These are phyloP conservation scores for Chaetoderma sp. DNA, from an alignment of 2,888 invertebrate genomes.

Conservation along the genomic window DNA sequence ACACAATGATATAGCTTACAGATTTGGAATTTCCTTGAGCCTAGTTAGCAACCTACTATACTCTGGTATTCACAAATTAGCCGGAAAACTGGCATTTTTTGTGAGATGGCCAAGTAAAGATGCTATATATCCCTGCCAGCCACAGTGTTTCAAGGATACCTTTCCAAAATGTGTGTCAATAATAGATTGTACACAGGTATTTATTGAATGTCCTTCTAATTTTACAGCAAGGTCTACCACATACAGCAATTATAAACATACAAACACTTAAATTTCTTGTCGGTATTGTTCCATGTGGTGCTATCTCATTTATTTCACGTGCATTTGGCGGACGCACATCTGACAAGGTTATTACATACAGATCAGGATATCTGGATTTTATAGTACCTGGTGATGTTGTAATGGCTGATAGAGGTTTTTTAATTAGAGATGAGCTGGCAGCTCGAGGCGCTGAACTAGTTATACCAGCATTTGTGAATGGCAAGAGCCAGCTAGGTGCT, in stretches of 20 bases:
- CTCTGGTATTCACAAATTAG: no score
- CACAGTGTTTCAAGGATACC: conserved; percentile 2
- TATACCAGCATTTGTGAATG: conserved; percentile 34
- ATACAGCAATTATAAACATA: conserved; percentile 14
- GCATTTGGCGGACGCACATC: conserved; percentile 44
- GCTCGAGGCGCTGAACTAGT: conserved; percentile 19
- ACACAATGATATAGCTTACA: no score
- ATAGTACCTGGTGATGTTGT: conserved; percentile 33
- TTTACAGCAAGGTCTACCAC: conserved; percentile 11
- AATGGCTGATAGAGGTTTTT: conserved; percentile 43
- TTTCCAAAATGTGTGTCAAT: conserved; percentile 21
- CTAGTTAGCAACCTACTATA: no score
- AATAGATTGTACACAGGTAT: conserved; percentile 29
- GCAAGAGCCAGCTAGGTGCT: conserved; percentile 32
- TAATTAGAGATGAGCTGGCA: conserved; percentile 28
- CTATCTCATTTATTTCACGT: conserved; percentile 42
- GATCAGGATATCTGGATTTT: conserved; percentile 35
- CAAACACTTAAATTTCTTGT: conserved; percentile 44
- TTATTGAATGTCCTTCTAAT: conserved; percentile 12
- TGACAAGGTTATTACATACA: conserved; percentile 42
- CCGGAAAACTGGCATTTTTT: no score
- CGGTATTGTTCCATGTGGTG: conserved; percentile 43
- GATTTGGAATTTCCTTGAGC: no score
- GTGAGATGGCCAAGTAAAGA: no score
- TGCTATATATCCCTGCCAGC: neutral